Conservation (phyloP, 2,888 invertebrate genomes). For the Pachymerium ferrugineum region DNA sequence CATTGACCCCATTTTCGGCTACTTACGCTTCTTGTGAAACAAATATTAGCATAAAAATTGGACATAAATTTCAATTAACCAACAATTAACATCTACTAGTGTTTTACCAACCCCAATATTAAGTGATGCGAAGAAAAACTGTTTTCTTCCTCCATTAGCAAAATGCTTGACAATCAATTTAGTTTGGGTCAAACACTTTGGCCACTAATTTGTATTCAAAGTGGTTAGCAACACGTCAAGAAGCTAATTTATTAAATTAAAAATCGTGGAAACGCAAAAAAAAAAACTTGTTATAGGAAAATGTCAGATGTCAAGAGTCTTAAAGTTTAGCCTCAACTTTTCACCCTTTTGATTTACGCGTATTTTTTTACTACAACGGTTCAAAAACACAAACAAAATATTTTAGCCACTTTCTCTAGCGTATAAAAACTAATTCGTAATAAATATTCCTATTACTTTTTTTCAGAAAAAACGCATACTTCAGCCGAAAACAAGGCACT, state of each 20-base stretch:
- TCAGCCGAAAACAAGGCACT: no score
- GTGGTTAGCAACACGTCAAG: background rate
- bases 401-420: no score
- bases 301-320: constrained; percentile 23
- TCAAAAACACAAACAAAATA: background rate
- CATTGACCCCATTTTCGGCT: no score
- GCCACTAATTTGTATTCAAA: background rate
- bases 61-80: no score
- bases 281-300: background rate
- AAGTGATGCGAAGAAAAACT: background rate
- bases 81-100: no score
- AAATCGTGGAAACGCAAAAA: background rate
- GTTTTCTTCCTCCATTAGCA: background rate
- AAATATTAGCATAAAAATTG: no score
- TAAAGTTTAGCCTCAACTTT: background rate
- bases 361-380: background rate
- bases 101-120: background rate
- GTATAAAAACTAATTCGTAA: no score
- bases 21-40: no score
- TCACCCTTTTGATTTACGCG: background rate
- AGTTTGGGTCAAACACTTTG: background rate
- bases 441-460: no score
- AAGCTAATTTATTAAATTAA: constrained; percentile 1
- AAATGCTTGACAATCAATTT: constrained; percentile 21
- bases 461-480: no score